Evolutionary conservation across 2,113 vertebrate species (phyloP), one percentile per base, ranked within the genome.

Genomic region (Carlito syrichta): DNA sequence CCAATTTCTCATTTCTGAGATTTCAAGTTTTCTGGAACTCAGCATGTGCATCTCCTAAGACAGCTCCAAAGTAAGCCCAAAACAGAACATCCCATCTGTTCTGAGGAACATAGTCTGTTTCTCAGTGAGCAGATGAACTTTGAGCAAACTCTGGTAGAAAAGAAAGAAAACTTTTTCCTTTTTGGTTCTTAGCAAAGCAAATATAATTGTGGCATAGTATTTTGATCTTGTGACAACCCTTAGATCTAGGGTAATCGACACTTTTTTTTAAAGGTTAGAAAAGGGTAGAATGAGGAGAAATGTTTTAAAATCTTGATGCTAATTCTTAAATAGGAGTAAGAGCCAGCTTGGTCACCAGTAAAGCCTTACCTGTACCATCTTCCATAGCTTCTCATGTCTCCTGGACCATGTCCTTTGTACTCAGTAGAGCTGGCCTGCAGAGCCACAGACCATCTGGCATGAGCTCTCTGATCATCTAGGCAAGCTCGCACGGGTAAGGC

Each of bases 181-280:
- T 97, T 88, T 92, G 52, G 13, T 95, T 89, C 71, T 82, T 88
- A 93, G 63, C 76, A 97, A 95, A 96, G 48, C 58, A 85, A 30
- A 74, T 81, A 40, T 32, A 96, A 74, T 74, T 94, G 38, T 89
- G 38, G 38, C 12, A 27, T 95, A 83, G 63, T 79, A 50, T 96
- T 95, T 78, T 95, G 60, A 78, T 83, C 40, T 89, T 77, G 17
- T 89, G 78, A 83, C 63, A 95, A 62, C 71, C n/a, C 77, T 96
- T 94, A 93, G 50, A 76, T 68, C 11, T 74, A 96, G 81, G 58
- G 35, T 96, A 43, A 69, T 52, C 45, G 58, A 5, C 76, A 78
- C 2, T 85, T 90, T 95, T 91, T 68, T 85, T 40, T 86, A 83
- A 83, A 62, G 25, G 13, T 84, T 89, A 95, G 69, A 68, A 60